Percentiles rank a stretch among this genome's conserved stretches.
Evolutionary conservation across 2,888 invertebrate species (phyloP).

Genomic region (Nemotelus pantherinus): DNA sequence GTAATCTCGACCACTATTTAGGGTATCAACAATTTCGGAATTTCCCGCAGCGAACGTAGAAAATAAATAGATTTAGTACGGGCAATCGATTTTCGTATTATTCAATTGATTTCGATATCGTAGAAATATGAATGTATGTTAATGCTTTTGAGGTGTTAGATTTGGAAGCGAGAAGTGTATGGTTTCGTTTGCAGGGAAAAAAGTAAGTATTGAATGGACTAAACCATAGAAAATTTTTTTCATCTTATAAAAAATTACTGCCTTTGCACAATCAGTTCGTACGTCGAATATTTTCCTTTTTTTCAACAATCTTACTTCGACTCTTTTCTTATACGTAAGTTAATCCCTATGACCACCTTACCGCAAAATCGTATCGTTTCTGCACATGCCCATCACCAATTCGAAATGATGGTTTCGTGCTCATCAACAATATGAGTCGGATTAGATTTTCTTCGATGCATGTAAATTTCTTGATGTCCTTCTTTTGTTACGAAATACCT

Average conservation of each 20-base stretch:
- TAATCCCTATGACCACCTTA: not conserved
- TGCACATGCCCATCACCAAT: not conserved
- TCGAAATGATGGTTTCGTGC: conserved; percentile 15
- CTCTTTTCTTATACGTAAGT: not conserved
- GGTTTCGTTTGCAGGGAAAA: too few species aligned
- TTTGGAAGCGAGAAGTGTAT: too few species aligned
- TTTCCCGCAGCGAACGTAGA: too few species aligned
- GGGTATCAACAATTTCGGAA: too few species aligned
- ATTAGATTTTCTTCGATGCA: conserved; percentile 23
- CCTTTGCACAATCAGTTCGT: not conserved
- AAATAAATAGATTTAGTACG: too few species aligned
- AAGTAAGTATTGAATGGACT: not conserved
- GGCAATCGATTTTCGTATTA: too few species aligned
- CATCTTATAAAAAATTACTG: not conserved
- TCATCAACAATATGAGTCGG: not conserved
- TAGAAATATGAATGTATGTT: not conserved
- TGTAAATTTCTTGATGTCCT: conserved; percentile 10
- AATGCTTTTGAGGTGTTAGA: not conserved
- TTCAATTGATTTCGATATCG: not conserved
- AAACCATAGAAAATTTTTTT: not conserved
- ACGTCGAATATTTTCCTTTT: not conserved
- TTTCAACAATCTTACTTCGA: not conserved
- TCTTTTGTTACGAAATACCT: conserved; percentile 14
- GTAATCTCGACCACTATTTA: too few species aligned
- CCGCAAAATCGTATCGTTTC: not conserved